These are phyloP conservation scores for Perognathus longimembris DNA, from an alignment of 2,113 vertebrate genomes.

Conservation along the genomic window DNA sequence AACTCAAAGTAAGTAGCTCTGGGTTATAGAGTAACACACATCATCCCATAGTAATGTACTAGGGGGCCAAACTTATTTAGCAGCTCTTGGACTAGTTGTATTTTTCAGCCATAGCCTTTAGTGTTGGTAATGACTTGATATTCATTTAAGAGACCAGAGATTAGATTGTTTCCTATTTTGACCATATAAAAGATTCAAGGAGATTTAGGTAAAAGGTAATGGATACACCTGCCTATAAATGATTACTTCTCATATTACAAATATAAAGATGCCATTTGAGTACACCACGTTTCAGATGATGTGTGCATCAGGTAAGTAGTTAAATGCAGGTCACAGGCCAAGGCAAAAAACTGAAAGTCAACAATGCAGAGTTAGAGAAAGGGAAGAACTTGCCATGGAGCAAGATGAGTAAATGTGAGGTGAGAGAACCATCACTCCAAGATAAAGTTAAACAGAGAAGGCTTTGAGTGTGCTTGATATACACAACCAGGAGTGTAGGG, in stretches of 20 bases:
- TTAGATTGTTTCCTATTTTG: not conserved
- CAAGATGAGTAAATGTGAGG: not conserved
- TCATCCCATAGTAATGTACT: not conserved
- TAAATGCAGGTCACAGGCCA: not conserved
- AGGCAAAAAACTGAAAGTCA: not conserved
- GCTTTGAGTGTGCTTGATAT: not conserved
- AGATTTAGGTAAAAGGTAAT: not conserved
- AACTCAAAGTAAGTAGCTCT: not conserved
- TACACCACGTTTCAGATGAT: not conserved
- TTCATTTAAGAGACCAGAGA: not conserved
- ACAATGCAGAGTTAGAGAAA: not conserved
- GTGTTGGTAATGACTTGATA: not conserved
- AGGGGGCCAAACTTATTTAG: not conserved
- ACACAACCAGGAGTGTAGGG: not conserved
- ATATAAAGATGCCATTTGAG: not conserved
- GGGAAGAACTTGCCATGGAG: not conserved
- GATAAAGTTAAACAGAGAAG: not conserved
- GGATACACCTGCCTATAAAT: not conserved
- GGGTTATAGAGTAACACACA: not conserved
- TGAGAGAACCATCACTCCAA: not conserved
- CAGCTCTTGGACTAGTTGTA: not conserved
- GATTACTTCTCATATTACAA: not conserved
- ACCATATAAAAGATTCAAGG: not conserved
- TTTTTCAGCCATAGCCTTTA: not conserved
- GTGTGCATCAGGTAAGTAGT: not conserved